phyloP scores from a whole-genome alignment of 2,797 vertebrate genomes.

The Coreius guichenoti region DNA sequence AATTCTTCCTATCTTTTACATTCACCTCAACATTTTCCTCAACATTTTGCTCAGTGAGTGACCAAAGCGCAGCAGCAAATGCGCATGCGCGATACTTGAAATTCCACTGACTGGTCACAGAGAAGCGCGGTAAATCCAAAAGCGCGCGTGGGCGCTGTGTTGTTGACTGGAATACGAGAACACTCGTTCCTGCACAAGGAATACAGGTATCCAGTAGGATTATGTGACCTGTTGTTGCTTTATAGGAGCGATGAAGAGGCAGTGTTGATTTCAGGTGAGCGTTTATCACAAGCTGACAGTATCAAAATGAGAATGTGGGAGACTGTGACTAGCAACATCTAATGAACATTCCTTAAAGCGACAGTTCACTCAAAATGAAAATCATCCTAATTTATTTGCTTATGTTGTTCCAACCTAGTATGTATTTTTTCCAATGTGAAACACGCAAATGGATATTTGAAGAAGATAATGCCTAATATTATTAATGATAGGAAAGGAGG shows the following conservation, averaged over 20 bases:
- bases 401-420: neutral
- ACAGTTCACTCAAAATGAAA: neutral
- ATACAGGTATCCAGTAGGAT: neutral
- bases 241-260: neutral
- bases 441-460: neutral
- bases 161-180: neutral
- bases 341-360: neutral
- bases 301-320: neutral
- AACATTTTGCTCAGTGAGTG: neutral
- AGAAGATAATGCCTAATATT: neutral
- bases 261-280: slow-evolving; percentile 23
- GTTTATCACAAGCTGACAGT: neutral
- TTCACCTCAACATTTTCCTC: neutral
- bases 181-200: no score
- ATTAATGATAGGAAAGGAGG: neutral
- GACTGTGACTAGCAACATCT: neutral
- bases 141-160: neutral
- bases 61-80: neutral
- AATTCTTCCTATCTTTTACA: neutral
- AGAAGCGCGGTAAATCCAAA: neutral
- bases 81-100: neutral
- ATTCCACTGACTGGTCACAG: neutral
- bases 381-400: neutral
- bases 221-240: neutral
- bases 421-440: neutral